These are phyloP conservation scores for Andrena praecox DNA, from an alignment of 2,888 invertebrate genomes.

Conservation along the genomic window DNA sequence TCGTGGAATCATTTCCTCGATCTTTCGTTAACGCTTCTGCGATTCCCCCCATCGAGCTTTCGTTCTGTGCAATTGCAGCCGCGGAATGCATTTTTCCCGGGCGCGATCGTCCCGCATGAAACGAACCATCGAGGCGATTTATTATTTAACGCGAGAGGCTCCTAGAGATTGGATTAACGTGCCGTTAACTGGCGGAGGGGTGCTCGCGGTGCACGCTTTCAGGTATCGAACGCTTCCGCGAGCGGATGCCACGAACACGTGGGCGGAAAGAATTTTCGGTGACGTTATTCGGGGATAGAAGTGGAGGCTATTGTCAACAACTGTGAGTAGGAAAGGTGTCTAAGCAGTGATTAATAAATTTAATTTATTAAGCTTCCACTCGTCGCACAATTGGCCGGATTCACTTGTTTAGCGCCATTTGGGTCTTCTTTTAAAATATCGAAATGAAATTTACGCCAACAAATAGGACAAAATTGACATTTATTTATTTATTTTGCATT, in stretches of 20 bases:
- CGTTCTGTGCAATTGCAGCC: slow-evolving; percentile 50
- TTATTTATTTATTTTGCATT: no score
- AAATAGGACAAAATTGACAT: no score
- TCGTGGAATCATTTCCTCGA: slow-evolving; percentile 60
- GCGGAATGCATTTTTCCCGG: slow-evolving; percentile 32
- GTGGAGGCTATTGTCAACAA: no score
- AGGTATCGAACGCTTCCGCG: background rate
- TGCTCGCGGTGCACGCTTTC: background rate
- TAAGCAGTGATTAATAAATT: no score
- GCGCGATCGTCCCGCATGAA: background rate
- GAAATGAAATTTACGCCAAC: no score
- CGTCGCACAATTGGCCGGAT: no score
- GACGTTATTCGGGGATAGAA: background rate
- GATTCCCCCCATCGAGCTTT: slow-evolving; percentile 44
- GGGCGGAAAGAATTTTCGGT: background rate
- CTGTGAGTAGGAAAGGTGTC: no score
- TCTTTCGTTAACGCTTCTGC: slow-evolving; percentile 61
- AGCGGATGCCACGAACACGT: background rate
- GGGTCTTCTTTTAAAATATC: no score
- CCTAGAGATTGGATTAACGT: background rate
- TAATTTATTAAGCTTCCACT: no score
- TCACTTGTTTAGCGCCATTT: no score
- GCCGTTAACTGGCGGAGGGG: background rate
- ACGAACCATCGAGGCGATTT: slow-evolving; percentile 3
- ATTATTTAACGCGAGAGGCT: background rate